A percentile compares a stretch with the other conserved stretches of the same genome.
Evolutionary conservation across 2,888 invertebrate genomes (phyloP).

Genomic region (Cetonia aurata): DNA sequence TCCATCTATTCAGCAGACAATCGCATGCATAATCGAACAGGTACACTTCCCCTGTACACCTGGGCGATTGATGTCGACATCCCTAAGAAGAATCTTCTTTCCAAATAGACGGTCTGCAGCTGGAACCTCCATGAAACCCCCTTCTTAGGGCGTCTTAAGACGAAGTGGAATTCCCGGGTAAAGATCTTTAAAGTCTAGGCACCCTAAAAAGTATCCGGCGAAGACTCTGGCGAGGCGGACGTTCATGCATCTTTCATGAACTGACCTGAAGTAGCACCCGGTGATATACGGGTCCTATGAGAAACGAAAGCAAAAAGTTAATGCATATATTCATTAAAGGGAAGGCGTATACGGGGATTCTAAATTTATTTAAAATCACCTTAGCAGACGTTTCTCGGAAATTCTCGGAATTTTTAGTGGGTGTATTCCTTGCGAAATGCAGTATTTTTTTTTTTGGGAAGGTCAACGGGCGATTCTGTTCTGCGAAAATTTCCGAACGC

Average conservation of each 20-base stretch:
- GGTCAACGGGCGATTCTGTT: constrained; percentile 17
- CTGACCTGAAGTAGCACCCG: constrained; percentile 18
- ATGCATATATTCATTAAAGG: constrained; percentile 37
- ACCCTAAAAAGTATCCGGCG: no score
- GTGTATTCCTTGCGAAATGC: no score
- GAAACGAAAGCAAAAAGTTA: constrained; percentile 30
- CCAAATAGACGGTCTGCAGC: background rate
- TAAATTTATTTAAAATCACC: constrained; percentile 33
- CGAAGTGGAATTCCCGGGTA: no score
- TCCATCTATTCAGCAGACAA: constrained; percentile 30
- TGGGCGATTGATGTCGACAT: constrained; percentile 34
- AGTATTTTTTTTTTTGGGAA: background rate
- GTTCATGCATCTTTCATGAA: constrained; percentile 40
- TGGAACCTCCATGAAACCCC: no score
- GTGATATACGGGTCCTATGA: constrained; percentile 37
- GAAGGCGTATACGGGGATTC: constrained; percentile 16
- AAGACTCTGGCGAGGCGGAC: constrained; percentile 3
- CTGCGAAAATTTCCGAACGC: constrained; percentile 5
- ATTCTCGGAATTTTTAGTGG: no score
- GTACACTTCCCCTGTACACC: constrained; percentile 1
- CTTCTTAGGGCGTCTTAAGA: no score
- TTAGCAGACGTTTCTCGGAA: constrained; percentile 1
- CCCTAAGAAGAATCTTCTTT: constrained; percentile 30
- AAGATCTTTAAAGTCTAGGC: constrained; percentile 29
- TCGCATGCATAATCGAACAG: constrained; percentile 38